phyloP scores from a whole-genome alignment of 2,113 vertebrate species.

The Hystrix cristata region DNA sequence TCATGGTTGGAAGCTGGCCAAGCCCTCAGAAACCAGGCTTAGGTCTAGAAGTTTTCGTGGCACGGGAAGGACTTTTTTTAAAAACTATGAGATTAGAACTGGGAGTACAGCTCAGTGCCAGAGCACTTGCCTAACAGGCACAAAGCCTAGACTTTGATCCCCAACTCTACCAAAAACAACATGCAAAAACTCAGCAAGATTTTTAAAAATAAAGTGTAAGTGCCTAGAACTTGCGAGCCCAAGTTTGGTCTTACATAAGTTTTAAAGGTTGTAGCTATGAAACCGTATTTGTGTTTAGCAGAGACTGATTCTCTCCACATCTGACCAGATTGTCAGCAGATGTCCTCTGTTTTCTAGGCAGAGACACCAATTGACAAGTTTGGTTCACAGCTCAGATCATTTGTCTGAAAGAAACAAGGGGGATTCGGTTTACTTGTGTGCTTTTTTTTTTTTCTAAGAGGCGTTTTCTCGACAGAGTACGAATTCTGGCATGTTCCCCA shows the following conservation, averaged over 20 bases:
- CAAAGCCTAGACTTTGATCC: background rate
- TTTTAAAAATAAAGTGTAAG: background rate
- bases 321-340: background rate
- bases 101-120: background rate
- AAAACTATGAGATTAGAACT: background rate
- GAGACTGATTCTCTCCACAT: background rate
- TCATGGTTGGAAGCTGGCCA: background rate
- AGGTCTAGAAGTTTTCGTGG: background rate
- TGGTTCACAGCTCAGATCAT: background rate
- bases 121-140: background rate
- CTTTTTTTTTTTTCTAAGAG: background rate
- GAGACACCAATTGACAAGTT: background rate
- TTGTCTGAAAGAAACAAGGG: background rate
- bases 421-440: background rate
- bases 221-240: background rate
- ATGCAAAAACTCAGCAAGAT: background rate
- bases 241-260: background rate
- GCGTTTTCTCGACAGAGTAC: background rate
- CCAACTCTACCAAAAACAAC: background rate
- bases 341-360: background rate
- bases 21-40: background rate
- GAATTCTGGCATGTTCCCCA: background rate
- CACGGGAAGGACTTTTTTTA: background rate
- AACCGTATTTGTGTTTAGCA: background rate
- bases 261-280: background rate